Conservation (phyloP, 2,113 vertebrate genomes). For the Sterna hirundo region DNA sequence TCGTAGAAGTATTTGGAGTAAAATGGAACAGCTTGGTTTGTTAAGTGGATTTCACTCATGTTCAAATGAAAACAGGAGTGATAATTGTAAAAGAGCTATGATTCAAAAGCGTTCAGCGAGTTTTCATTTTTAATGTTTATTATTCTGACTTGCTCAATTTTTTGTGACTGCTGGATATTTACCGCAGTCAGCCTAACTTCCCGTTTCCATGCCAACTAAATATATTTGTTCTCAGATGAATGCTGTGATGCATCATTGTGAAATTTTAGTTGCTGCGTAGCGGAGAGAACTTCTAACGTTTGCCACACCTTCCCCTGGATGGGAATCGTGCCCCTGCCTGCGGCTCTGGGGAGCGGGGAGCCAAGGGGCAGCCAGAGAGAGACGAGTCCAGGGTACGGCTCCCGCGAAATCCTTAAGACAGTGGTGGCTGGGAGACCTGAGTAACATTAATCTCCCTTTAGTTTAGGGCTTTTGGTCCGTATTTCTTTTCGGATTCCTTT, state of each 20-base stretch:
- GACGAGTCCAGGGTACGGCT: neutral
- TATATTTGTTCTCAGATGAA: slow-evolving; percentile 72
- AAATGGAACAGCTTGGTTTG: slow-evolving; percentile 57
- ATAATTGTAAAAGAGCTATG: slow-evolving; percentile 66
- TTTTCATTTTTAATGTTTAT: slow-evolving; percentile 71
- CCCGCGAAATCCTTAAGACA: neutral
- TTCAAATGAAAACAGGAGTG: slow-evolving; percentile 67
- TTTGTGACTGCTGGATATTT: slow-evolving; percentile 76
- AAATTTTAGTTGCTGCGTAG: slow-evolving; percentile 41
- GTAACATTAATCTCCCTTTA: neutral
- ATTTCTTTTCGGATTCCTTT: neutral
- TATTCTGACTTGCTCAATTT: slow-evolving; percentile 68
- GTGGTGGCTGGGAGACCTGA: neutral
- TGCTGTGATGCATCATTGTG: slow-evolving; percentile 57
- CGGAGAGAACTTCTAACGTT: slow-evolving; percentile 26
- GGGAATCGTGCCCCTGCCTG: slow-evolving; percentile 17
- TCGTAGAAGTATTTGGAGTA: slow-evolving; percentile 37
- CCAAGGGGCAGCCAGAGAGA: neutral
- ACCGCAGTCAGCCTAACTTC: slow-evolving; percentile 64
- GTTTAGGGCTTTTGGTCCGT: neutral
- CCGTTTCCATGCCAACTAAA: slow-evolving; percentile 77
- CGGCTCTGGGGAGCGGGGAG: neutral
- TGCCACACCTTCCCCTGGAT: slow-evolving; percentile 58
- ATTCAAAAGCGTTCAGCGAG: slow-evolving; percentile 70
- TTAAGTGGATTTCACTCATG: slow-evolving; percentile 61